Conservation (phyloP, 2,888 invertebrate species). For the Spialia ferax region DNA sequence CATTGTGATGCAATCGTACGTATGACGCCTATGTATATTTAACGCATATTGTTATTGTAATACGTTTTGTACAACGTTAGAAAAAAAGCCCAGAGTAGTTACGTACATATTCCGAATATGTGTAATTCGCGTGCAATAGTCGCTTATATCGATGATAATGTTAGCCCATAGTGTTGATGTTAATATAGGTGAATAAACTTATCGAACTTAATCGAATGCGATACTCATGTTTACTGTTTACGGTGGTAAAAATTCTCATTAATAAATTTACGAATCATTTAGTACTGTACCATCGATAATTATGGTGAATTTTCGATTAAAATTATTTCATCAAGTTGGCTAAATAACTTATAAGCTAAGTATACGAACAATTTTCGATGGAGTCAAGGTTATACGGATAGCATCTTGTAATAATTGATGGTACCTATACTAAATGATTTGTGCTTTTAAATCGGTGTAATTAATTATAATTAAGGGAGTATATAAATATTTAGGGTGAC, state of each 20-base stretch:
- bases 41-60: background rate
- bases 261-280: background rate
- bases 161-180: constrained; percentile 13
- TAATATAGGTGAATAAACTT: constrained; percentile 25
- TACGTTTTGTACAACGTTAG: background rate
- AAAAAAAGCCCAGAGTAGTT: background rate
- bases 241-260: constrained; percentile 1
- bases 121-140: background rate
- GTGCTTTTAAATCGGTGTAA: constrained; percentile 6
- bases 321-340: background rate
- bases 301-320: background rate
- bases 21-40: background rate
- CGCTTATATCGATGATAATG: constrained; percentile 7
- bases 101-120: background rate
- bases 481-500: constrained; percentile 8
- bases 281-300: background rate
- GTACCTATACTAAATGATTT: background rate
- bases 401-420: background rate
- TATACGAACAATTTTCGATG: background rate
- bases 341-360: background rate
- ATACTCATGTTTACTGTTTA: constrained; percentile 31
- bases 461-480: background rate
- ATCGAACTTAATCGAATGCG: constrained; percentile 35
- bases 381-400: background rate
- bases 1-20: background rate